phyloP scores from a whole-genome alignment of 30 jellyfish, hydroid and myxozoan genomes.

The Sanderia malayensis region DNA sequence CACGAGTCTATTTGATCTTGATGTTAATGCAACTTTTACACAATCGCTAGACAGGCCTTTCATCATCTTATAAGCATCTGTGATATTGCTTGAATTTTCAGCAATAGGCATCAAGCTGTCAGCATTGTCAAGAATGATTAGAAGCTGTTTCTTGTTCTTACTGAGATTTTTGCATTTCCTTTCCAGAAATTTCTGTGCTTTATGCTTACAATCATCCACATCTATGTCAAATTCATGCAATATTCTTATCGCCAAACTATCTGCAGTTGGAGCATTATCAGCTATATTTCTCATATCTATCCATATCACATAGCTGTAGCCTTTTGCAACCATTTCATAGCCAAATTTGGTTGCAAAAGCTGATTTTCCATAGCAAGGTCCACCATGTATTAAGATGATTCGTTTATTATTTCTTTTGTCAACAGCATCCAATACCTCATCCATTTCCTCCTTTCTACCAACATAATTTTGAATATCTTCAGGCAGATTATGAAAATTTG shows the following conservation, averaged over 20 bases:
- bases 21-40: not conserved
- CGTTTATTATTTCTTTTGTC: not conserved
- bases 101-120: not conserved
- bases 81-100: not conserved
- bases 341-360: constrained; percentile 10
- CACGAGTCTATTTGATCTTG: not conserved
- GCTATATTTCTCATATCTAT: constrained; percentile 1
- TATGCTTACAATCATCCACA: not conserved
- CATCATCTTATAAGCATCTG: not conserved
- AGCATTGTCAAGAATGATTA: not conserved
- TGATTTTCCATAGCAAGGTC: constrained; percentile 19
- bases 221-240: constrained; percentile 12
- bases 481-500: not conserved
- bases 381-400: constrained; percentile 8
- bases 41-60: not conserved
- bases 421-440: not conserved
- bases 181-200: not conserved
- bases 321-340: not conserved
- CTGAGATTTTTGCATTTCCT: not conserved
- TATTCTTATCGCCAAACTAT: not conserved
- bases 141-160: not conserved
- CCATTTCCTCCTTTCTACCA: constrained; percentile 17
- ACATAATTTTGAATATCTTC: not conserved
- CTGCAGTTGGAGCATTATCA: not conserved
- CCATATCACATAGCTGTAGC: constrained; percentile 4